Conservation (phyloP, 2,113 vertebrate species). For the Panthera uncia region DNA sequence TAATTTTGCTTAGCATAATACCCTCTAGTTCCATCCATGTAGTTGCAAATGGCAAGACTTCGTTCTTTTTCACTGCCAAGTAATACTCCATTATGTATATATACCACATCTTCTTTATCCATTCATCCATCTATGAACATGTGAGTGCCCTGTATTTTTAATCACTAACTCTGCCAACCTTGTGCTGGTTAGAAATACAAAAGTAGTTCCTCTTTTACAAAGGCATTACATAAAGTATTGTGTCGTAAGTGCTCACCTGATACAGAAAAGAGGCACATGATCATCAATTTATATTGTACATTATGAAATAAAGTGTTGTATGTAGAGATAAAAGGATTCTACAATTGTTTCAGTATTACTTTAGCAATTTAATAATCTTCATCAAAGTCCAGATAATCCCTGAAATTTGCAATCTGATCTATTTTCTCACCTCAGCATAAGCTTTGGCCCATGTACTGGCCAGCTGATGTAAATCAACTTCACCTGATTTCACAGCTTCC, state of each 20-base stretch:
- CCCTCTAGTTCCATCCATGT: too few species aligned
- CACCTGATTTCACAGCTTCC: constrained; percentile 89
- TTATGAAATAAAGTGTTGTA: neutral
- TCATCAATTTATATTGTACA: neutral
- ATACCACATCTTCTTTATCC: too few species aligned
- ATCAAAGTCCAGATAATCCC: neutral
- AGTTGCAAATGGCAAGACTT: too few species aligned
- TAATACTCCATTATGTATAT: too few species aligned
- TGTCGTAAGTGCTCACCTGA: neutral
- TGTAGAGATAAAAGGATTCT: neutral
- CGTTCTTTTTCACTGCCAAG: too few species aligned
- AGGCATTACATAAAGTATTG: neutral
- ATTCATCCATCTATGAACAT: too few species aligned
- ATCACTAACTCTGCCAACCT: neutral
- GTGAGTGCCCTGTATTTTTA: neutral
- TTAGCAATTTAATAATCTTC: neutral
- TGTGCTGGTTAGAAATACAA: neutral
- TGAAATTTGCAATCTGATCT: neutral
- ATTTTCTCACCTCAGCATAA: constrained; percentile 91
- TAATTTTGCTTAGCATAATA: too few species aligned
- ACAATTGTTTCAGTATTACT: neutral
- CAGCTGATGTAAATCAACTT: constrained; percentile 90
- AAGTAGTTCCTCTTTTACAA: neutral
- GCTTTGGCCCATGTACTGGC: constrained; percentile 91
- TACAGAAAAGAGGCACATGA: neutral